Evolutionary conservation across 2,888 invertebrate species (phyloP).

Genomic region (Lasioglossum malachurum): DNA sequence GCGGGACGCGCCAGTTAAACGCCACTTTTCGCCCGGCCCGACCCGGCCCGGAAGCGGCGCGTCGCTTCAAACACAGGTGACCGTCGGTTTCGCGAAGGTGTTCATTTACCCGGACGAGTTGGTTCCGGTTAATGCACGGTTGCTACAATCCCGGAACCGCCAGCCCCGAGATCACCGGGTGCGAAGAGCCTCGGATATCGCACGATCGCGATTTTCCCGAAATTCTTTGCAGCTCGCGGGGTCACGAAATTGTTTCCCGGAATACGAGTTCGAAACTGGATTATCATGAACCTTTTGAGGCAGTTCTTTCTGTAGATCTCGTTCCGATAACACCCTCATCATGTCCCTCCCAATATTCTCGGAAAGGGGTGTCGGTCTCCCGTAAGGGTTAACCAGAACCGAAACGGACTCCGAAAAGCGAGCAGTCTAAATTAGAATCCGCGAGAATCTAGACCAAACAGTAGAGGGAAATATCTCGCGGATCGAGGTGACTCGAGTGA

Average conservation of each 20-base stretch:
- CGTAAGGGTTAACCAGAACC: neutral
- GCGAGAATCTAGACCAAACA: neutral
- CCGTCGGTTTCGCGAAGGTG: constrained; percentile 17
- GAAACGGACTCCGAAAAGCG: neutral
- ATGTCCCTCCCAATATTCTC: neutral
- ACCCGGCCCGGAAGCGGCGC: constrained; percentile 4
- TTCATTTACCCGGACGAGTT: neutral
- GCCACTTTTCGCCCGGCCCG: constrained; percentile 32
- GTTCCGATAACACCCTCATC: neutral
- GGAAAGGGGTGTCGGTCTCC: too few relatives aligned
- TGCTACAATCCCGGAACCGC: neutral
- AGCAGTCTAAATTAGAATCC: neutral
- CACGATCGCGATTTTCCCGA: neutral
- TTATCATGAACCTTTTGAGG: neutral
- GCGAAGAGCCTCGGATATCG: neutral
- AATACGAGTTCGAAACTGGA: neutral
- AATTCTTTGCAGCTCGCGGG: neutral
- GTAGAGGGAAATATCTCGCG: constrained; percentile 19
- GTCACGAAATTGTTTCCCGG: neutral
- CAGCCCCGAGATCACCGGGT: neutral
- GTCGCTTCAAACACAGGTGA: neutral
- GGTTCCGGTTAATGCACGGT: neutral
- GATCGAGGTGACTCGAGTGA: constrained; percentile 12
- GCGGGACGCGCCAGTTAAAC: constrained; percentile 45
- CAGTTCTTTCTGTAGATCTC: neutral